phyloP scores from a whole-genome alignment of 1,140 invertebrate species.

The Panagrolaimus sp. region DNA sequence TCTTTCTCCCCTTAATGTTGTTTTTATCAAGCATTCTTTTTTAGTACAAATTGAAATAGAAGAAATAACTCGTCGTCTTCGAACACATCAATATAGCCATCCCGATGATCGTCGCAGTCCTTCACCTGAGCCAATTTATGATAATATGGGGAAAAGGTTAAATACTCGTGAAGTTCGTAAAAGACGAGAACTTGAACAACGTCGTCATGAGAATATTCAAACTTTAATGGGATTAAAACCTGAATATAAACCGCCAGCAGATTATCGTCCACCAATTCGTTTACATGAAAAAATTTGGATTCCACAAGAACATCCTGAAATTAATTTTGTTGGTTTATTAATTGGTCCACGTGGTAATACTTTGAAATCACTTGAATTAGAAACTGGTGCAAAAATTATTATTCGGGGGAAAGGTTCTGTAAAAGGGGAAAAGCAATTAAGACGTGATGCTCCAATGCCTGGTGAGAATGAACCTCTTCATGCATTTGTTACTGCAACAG shows the following conservation, averaged over 20 bases:
- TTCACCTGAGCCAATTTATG: slow-evolving; percentile 99
- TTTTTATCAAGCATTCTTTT: slow-evolving; percentile 4
- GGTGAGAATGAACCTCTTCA: slow-evolving; percentile 98
- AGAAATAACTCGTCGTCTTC: slow-evolving; percentile 55
- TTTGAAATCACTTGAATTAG: slow-evolving; percentile 72
- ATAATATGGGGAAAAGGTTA: slow-evolving; percentile 93
- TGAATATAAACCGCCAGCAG: slow-evolving; percentile 93
- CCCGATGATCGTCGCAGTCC: slow-evolving; percentile 73
- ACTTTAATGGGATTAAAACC: slow-evolving; percentile 86
- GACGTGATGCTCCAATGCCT: slow-evolving; percentile 93
- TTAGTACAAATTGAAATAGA: slow-evolving; percentile 52
- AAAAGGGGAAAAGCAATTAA: slow-evolving; percentile 95
- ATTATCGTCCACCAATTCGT: slow-evolving; percentile 91
- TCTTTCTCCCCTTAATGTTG: too few relatives aligned
- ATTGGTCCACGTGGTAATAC: slow-evolving; percentile 99
- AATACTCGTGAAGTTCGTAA: slow-evolving; percentile 97
- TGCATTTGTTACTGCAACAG: slow-evolving; percentile 95
- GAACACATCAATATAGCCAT: slow-evolving; percentile 46
- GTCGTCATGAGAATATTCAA: slow-evolving; percentile 83
- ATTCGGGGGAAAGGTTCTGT: slow-evolving; percentile 98
- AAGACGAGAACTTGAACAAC: slow-evolving; percentile 87
- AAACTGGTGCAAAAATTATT: slow-evolving; percentile 98
- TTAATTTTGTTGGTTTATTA: slow-evolving; percentile 96
- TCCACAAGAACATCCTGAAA: slow-evolving; percentile 98
- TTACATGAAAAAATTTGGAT: slow-evolving; percentile 98